Base-by-base conservation (phyloP, 2,797 vertebrate genomes). In the Bradypodion pumilum region DNA sequence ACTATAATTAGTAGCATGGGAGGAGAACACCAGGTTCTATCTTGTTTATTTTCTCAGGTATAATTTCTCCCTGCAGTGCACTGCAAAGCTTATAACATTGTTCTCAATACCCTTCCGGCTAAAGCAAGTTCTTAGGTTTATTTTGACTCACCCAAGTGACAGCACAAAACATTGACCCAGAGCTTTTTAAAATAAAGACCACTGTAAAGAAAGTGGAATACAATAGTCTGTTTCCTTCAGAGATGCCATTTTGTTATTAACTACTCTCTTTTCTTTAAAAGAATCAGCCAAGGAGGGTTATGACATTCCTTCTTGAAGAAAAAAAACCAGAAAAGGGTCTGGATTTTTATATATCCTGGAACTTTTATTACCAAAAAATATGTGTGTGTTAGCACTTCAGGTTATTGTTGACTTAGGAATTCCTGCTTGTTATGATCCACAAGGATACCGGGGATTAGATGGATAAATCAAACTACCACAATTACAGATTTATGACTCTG, bases 241-340 rank as follows among this genome's bases (percentile, higher is more conserved):
- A 59, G 29, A 29, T 32, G 2, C 56, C 88, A 79, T 23, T 62
- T 83, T 83, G 56, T 84, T 83, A 83, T 62, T 25, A 78, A 65
- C 0, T 0, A 29, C 3, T 78, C 37, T 73, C 66, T 1, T 70
- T 90, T 79, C 86, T 37, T 86, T 89, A 91, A 86, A 81, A 91
- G 85, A 15, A 79, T 89, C 32, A 59, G 1, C 21, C 52, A 25
- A 59, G 42, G 52, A 1, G 1, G 81, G 15, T 69, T 82, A 42
- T 85, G 25, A 68, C 85, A 89, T 85, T 90, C 90, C 62, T 76
- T 74, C 70, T 42, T 32, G 4, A 72, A 75, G 15, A 69, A 44
- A 49, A 44, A 49, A 72, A 44, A 60, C 65, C 69, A 75, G 66
- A 66, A 25, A 42, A 25, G 79, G 87, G 6, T 66, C 74, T 0